Evolutionary conservation across 1,140 invertebrate genomes (phyloP), one percentile per base, ranked within the genome.

Genomic region (Planococcus citri): DNA sequence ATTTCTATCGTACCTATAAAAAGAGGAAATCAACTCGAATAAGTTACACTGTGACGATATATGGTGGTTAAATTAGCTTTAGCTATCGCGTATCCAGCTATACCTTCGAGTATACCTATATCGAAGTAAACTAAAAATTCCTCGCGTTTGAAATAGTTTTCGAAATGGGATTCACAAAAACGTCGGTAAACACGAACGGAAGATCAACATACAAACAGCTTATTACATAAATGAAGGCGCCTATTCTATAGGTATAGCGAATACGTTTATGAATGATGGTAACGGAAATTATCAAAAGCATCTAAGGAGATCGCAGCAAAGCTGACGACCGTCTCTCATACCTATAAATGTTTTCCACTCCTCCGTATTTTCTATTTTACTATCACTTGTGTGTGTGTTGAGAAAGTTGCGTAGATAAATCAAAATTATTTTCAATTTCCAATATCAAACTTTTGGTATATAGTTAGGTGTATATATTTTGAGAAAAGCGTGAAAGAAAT

Each of bases 221-320:
- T 51, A 51, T 51, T 51, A 17, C 41, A n/a, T 51, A 51, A 51
- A 51, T 17, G 41, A 51, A 51, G 41, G 41, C 17, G n/a, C 41
- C n/a, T 20, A 20, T 20, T 51, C 41, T 51, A 6, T 33, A 33
- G 29, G 29, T 33, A 51, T 20, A 51, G 41, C 10, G n/a, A 51
- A 51, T 9, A 51, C 41, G 41, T 51, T 51, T 51, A 51, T 51
- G 41, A 51, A 51, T 51, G 41, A 51, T 9, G 41, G 12, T 17
- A 51, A 51, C 41, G 41, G 41, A 51, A 51, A 51, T 51, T 51
- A 51, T 51, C 41, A 51, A 51, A 51, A 51, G 41, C 41, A 20
- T 51, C 10, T 51, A 51, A 51, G n/a, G 12, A 51, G 41, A 3
- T 17, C 41, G 41, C 10, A n/a, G n/a, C n/a, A 51, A 51, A 51